Conservation (phyloP, 2,113 vertebrate species). For the Empidonax traillii region DNA sequence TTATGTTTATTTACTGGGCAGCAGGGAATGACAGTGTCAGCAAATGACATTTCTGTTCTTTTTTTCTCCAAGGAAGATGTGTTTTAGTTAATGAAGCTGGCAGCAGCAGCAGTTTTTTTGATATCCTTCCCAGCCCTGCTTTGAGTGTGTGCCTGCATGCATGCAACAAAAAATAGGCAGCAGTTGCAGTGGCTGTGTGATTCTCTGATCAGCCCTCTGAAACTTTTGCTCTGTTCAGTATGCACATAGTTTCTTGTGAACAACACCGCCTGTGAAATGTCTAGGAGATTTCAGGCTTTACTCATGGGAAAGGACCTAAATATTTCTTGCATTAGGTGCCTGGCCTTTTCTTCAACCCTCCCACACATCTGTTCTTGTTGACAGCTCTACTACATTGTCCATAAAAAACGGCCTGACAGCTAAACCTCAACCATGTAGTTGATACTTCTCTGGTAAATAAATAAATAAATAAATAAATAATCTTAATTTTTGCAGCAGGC, state of each 20-base stretch:
- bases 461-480: not conserved
- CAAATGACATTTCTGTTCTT: conserved; percentile 69
- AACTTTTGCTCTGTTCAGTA: not conserved
- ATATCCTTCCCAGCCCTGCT: not conserved
- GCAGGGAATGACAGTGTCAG: conserved; percentile 64
- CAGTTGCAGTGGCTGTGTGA: conserved; percentile 30
- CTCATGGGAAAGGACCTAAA: conserved; percentile 45
- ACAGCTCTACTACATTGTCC: not conserved
- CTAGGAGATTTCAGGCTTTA: conserved; percentile 65
- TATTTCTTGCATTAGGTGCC: conserved; percentile 14
- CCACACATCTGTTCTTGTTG: conserved; percentile 18
- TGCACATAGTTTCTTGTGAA: conserved; percentile 6
- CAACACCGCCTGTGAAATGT: conserved; percentile 15
- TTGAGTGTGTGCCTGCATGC: fast-evolving
- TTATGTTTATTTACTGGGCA: conserved; percentile 75
- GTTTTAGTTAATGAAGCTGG: conserved; percentile 66
- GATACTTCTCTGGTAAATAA: not conserved
- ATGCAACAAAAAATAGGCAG: not conserved
- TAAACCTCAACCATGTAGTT: not conserved
- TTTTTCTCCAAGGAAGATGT: conserved; percentile 41
- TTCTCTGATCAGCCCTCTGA: not conserved
- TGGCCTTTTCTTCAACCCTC: conserved; percentile 30
- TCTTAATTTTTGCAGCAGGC: not conserved
- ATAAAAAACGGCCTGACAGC: not conserved
- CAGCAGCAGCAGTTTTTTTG: conserved; percentile 43